A percentile compares a stretch with the other conserved stretches of the same genome.
These are phyloP conservation scores for Pseudorhombus dupliciocellatus DNA, from an alignment of 2,113 vertebrate species.

Conservation along the genomic window DNA sequence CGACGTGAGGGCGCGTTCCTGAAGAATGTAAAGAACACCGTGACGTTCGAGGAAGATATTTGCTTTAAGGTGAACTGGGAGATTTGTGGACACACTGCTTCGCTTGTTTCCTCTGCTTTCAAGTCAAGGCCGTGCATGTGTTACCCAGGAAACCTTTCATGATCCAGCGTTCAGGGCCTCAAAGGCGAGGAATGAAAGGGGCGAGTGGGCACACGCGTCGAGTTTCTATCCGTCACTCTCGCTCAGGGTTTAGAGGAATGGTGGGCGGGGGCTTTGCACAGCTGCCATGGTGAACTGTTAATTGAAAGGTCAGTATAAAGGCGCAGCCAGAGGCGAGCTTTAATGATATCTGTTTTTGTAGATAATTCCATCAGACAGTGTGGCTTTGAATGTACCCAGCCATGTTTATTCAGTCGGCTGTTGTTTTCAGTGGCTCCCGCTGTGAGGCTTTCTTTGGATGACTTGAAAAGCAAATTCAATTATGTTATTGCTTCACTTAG, in stretches of 20 bases:
- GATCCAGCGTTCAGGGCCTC: slow-evolving; percentile 11
- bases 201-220: slow-evolving; percentile 24
- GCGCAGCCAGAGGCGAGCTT: slow-evolving; percentile 32
- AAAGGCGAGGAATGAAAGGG: slow-evolving; percentile 50
- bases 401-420: slow-evolving; percentile 11
- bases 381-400: slow-evolving; percentile 31
- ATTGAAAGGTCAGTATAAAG: slow-evolving; percentile 53
- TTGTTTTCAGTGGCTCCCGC: slow-evolving; percentile 8
- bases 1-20: not conserved
- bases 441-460: not conserved
- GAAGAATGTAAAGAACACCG: not conserved
- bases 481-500: slow-evolving; percentile 33
- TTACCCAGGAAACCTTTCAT: slow-evolving; percentile 65
- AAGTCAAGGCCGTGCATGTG: slow-evolving; percentile 35
- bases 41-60: slow-evolving; percentile 3
- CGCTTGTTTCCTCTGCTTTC: slow-evolving; percentile 37
- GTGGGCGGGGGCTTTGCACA: not conserved
- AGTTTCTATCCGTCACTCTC: slow-evolving; percentile 9
- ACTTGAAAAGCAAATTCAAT: slow-evolving; percentile 28
- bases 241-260: not conserved
- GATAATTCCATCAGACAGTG: slow-evolving; percentile 44
- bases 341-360: slow-evolving; percentile 48
- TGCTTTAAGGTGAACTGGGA: not conserved
- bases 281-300: slow-evolving; percentile 43
- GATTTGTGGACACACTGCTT: slow-evolving; percentile 7